Evolutionary conservation across 2,113 vertebrate species (phyloP), one percentile per base, ranked within the genome.

Genomic region (Emberiza fucata): DNA sequence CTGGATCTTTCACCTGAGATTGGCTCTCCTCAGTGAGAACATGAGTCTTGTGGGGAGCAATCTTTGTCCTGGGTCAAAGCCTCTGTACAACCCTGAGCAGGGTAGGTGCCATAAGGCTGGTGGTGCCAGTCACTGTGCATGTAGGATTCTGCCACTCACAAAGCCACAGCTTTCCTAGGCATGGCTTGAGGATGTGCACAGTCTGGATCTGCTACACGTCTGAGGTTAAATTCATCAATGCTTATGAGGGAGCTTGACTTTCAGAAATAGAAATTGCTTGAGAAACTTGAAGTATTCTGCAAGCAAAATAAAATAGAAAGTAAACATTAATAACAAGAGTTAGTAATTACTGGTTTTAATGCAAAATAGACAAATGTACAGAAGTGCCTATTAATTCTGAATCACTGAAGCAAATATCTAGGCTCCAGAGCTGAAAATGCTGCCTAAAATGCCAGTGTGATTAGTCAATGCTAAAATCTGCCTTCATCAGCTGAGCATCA

Each of bases 301-400:
- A 75, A 61, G 45, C 28, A 80, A 83, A 73, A 88, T 86, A 85
- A 87, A 91, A 81, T 14, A 90, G 48, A 45, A 81, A 90, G 50
- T n/a, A 80, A 96, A 70, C n/a, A 61, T 83, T 81, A 86, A 90
- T 92, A 86, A 68, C 22, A 60, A 48, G 54, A 86, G 54, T 64
- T 95, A 71, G 42, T 75, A 95, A 94, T 92, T 60, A 59, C 63
- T 76, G 39, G 2, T 31, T 94, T 83, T 92, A 90, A 94, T 92
- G 71, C 69, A 95, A 94, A 95, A 92, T 39, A 94, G 72, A 86
- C 24, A 71, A 93, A 82, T 48, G 77, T 75, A 56, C 65, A 92
- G 51, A 95, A 90, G 12, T 56, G n/a, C 65, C 76, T 90, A 81
- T 94, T 92, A 90, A 78, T 88, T 96, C 90, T 88, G 64, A 86